Conservation (phyloP, 2,797 vertebrate genomes). For the Novumbra hubbsi region DNA sequence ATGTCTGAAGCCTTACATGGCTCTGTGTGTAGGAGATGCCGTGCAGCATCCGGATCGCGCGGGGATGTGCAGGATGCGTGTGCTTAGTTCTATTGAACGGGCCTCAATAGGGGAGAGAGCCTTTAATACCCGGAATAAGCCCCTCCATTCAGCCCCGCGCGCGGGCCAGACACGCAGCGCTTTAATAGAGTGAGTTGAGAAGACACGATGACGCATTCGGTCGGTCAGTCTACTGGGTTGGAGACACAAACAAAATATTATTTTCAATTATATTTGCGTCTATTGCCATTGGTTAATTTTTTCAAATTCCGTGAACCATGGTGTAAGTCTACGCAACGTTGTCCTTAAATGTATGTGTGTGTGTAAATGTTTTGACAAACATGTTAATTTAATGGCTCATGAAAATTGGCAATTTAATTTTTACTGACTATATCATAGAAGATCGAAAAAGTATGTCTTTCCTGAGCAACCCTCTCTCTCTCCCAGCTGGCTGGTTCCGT, state of each 20-base stretch:
- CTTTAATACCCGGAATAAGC: slow-evolving; percentile 74
- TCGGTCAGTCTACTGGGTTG: too few relatives aligned
- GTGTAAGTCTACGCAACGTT: too few relatives aligned
- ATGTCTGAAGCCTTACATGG: slow-evolving; percentile 37
- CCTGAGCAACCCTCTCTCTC: neutral
- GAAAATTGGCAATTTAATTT: too few relatives aligned
- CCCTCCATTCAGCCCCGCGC: slow-evolving; percentile 65
- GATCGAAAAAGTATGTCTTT: too few relatives aligned
- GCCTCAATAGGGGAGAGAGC: slow-evolving; percentile 65
- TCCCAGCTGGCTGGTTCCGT: slow-evolving; percentile 21
- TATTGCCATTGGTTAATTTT: too few relatives aligned
- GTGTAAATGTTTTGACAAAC: too few relatives aligned
- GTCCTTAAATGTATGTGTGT: too few relatives aligned
- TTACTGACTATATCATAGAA: too few relatives aligned
- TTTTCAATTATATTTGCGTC: too few relatives aligned
- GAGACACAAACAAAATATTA: too few relatives aligned
- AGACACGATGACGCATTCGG: slow-evolving; percentile 32
- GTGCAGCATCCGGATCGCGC: slow-evolving; percentile 70
- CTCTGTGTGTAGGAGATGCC: slow-evolving; percentile 41
- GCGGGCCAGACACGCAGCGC: slow-evolving; percentile 55
- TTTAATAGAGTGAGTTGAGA: slow-evolving; percentile 55
- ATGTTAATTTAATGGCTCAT: too few relatives aligned
- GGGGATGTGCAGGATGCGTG: slow-evolving; percentile 63
- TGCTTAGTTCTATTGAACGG: slow-evolving; percentile 69
- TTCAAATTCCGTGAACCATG: too few relatives aligned